A percentile compares a stretch with the other conserved stretches of the same genome.
Conservation (phyloP, 2,888 invertebrate genomes). For the Cataglyphis albicans region DNA sequence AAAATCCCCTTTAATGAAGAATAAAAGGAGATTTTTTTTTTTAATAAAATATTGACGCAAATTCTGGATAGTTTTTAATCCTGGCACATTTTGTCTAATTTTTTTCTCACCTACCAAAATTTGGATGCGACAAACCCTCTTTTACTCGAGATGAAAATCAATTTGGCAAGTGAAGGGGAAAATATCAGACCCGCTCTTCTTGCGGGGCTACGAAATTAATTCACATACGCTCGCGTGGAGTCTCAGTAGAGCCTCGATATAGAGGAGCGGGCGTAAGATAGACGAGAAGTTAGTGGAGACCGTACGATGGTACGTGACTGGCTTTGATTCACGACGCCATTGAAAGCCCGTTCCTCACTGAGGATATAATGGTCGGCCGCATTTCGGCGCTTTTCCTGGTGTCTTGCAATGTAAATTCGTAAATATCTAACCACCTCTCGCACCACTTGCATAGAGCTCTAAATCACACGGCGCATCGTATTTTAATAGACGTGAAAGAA, state of each 20-base stretch:
- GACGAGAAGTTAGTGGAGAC: conserved; percentile 36
- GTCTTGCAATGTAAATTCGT: conserved; percentile 16
- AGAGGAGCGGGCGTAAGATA: conserved; percentile 38
- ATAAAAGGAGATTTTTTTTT: background rate
- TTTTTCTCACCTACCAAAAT: background rate
- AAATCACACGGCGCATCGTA: background rate
- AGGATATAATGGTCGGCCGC: conserved; percentile 60
- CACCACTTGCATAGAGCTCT: background rate
- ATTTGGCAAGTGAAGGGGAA: conserved; percentile 1
- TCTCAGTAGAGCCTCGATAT: conserved; percentile 9
- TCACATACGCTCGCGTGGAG: conserved; percentile 27
- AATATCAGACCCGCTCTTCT: conserved; percentile 16
- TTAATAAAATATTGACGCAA: background rate
- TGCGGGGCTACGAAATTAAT: conserved; percentile 43
- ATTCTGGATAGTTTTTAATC: background rate
- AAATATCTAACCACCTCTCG: background rate
- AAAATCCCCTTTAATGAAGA: background rate
- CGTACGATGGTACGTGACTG: conserved; percentile 63
- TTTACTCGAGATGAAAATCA: background rate
- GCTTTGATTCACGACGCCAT: conserved; percentile 66
- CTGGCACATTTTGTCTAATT: background rate
- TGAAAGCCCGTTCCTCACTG: conserved; percentile 59
- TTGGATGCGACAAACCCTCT: background rate
- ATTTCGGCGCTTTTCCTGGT: conserved; percentile 53
- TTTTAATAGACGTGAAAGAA: background rate